Evolutionary conservation across 2,888 invertebrate species (phyloP).

Genomic region (Chouioia cunea): DNA sequence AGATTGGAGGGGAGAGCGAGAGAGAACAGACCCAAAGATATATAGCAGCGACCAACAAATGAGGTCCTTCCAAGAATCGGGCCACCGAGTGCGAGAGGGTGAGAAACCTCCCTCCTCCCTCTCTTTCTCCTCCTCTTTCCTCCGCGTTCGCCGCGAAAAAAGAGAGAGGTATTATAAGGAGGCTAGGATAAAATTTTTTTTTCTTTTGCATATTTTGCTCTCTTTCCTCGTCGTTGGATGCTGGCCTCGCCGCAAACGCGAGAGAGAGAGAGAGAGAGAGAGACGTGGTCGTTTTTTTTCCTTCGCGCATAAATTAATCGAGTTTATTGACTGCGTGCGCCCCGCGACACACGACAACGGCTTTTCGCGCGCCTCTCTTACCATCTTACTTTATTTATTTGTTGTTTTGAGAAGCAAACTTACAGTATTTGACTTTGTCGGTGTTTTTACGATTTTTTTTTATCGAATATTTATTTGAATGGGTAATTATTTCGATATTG

Average conservation of each 20-base stretch:
- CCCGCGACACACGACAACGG: slow-evolving; percentile 12
- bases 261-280: too few relatives aligned
- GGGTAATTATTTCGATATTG: too few relatives aligned
- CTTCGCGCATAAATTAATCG: slow-evolving; percentile 47
- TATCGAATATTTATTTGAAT: too few relatives aligned
- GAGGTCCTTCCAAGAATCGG: slow-evolving; percentile 69
- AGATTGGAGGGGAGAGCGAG: slow-evolving; percentile 37
- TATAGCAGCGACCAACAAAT: slow-evolving; percentile 68
- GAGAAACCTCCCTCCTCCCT: slow-evolving; percentile 61
- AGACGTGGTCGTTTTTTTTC: slow-evolving; percentile 19
- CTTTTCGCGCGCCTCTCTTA: neutral
- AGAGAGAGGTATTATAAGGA: slow-evolving; percentile 29
- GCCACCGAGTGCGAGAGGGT: slow-evolving; percentile 66
- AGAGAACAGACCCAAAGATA: slow-evolving; percentile 60
- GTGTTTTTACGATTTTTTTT: too few relatives aligned
- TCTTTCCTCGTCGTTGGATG: slow-evolving; percentile 19
- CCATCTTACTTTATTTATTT: too few relatives aligned
- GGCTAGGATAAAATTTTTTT: slow-evolving; percentile 34
- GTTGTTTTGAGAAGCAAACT: too few relatives aligned
- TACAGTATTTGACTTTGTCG: too few relatives aligned
- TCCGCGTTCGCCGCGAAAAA: neutral
- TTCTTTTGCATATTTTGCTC: slow-evolving; percentile 44
- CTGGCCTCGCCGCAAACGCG: too few relatives aligned
- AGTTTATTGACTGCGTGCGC: slow-evolving; percentile 43
- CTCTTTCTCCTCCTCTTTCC: slow-evolving; percentile 16